Evolutionary conservation across 2,113 vertebrate genomes (phyloP).

Genomic region (Micronycteris hirsuta): DNA sequence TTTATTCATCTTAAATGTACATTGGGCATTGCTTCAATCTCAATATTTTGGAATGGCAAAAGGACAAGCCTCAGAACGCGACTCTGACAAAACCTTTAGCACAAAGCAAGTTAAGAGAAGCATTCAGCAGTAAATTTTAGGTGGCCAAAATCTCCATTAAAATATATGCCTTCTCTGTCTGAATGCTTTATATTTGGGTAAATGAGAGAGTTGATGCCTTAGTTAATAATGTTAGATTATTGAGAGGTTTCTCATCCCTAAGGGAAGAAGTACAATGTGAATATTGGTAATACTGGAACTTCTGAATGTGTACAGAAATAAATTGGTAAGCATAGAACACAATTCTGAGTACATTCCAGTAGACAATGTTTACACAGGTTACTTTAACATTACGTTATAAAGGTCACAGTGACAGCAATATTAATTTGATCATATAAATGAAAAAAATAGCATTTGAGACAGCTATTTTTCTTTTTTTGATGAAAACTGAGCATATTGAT

Average conservation of each 20-base stretch:
- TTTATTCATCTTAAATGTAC: constrained; percentile 11
- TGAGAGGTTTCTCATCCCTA: not conserved
- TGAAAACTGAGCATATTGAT: constrained; percentile 48
- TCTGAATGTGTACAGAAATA: constrained; percentile 8
- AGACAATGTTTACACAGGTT: constrained; percentile 12
- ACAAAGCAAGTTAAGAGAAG: not conserved
- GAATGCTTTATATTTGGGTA: not conserved
- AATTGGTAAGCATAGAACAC: not conserved
- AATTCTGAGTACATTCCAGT: not conserved
- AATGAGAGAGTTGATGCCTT: not conserved
- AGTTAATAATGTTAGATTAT: not conserved
- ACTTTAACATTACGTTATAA: constrained; percentile 7
- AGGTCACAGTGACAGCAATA: constrained; percentile 35
- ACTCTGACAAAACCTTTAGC: not conserved
- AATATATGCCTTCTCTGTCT: not conserved
- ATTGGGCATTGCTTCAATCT: not conserved
- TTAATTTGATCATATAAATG: constrained; percentile 51
- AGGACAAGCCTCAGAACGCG: not conserved
- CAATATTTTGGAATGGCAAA: not conserved
- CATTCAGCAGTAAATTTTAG: not conserved
- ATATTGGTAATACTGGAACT: not conserved
- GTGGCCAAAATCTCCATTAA: not conserved
- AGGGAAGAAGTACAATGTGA: not conserved
- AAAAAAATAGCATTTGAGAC: not conserved
- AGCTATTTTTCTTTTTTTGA: constrained; percentile 45